Conservation (phyloP, 2,888 invertebrate species). For the Meta bourneti region DNA sequence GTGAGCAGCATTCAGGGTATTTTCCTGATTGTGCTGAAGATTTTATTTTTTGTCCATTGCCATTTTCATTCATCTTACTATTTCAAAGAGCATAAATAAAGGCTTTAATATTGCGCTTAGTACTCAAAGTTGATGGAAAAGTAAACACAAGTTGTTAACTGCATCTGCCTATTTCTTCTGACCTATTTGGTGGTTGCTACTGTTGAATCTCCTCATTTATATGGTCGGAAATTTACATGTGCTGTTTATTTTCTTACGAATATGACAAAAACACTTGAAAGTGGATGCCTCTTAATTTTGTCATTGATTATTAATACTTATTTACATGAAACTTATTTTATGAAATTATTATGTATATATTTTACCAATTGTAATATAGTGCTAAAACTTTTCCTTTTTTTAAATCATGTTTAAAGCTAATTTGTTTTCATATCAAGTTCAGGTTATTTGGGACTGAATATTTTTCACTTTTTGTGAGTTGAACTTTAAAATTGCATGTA, state of each 20-base stretch:
- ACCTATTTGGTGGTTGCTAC: constrained; percentile 1
- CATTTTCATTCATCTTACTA: constrained; percentile 40
- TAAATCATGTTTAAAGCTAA: no score
- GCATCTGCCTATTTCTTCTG: constrained; percentile 43
- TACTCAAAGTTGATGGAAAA: neutral
- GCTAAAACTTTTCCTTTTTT: no score
- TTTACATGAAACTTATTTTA: no score
- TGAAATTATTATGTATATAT: no score
- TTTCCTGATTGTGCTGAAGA: constrained; percentile 37
- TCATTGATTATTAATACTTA: no score
- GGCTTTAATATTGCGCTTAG: neutral
- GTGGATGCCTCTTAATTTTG: no score
- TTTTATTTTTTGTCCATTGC: constrained; percentile 45
- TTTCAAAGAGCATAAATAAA: constrained; percentile 20
- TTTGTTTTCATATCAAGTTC: no score
- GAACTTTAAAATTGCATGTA: no score
- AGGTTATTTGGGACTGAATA: no score
- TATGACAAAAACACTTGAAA: neutral
- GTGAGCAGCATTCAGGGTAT: constrained; percentile 25
- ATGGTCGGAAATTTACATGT: neutral
- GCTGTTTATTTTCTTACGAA: neutral
- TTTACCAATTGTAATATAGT: no score
- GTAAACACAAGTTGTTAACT: constrained; percentile 2
- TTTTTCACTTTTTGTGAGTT: no score
- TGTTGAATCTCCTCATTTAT: neutral